Evolutionary conservation across 1,140 invertebrate species (phyloP).

Genomic region (Drosophila busckii): DNA sequence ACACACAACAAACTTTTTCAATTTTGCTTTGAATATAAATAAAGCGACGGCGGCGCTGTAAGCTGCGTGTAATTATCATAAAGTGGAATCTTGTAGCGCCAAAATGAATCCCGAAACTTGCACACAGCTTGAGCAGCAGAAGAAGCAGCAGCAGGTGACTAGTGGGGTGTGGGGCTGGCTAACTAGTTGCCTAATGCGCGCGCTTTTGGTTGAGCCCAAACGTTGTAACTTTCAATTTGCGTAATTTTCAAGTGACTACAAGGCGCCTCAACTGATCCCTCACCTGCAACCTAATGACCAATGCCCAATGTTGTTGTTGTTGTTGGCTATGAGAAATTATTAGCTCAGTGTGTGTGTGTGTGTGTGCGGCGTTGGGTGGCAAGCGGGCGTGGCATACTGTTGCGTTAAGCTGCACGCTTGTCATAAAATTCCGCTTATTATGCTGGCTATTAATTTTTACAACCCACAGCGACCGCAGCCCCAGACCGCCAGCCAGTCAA

Average conservation of each 20-base stretch:
- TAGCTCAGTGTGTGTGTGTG: conserved; percentile 8
- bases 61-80: conserved; percentile 71
- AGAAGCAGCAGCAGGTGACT: background rate
- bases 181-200: conserved; percentile 3
- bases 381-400: conserved; percentile 39
- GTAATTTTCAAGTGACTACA: conserved; percentile 66
- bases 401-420: conserved; percentile 66
- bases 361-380: background rate
- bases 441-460: conserved; percentile 76
- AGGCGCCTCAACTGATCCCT: conserved; percentile 62
- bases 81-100: conserved; percentile 63
- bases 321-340: conserved; percentile 55
- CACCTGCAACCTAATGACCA: conserved; percentile 60
- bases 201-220: conserved; percentile 18
- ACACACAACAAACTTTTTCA: conserved; percentile 54
- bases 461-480: conserved; percentile 50
- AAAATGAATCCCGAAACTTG: conserved; percentile 62
- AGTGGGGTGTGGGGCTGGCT: background rate
- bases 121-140: conserved; percentile 11
- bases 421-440: conserved; percentile 77
- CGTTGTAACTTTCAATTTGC: conserved; percentile 75
- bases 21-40: conserved; percentile 63
- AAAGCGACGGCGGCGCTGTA: conserved; percentile 36
- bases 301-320: conserved; percentile 42
- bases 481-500: background rate